A percentile compares a stretch with the other conserved stretches of the same genome.
These are phyloP conservation scores for Branchinecta lindahli DNA, from an alignment of 1,140 invertebrate genomes.

Conservation along the genomic window DNA sequence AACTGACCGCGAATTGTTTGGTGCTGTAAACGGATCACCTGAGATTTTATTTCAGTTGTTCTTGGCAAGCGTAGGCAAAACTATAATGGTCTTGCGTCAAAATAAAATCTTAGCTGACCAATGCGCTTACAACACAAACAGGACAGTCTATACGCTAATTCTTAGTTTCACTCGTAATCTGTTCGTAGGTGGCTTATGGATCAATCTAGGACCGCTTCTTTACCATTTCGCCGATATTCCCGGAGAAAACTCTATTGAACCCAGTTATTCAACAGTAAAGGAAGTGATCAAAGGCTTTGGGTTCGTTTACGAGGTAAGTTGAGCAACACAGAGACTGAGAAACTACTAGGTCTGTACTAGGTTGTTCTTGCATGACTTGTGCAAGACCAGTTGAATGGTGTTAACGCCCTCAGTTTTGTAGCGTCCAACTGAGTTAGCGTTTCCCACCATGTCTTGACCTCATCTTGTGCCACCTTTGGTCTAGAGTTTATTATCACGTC, in stretches of 20 bases:
- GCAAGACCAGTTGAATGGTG: background rate
- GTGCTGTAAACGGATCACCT: too few relatives aligned
- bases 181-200: slow-evolving; percentile 54
- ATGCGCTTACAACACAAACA: too few relatives aligned
- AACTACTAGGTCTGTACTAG: background rate
- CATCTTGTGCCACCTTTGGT: too few relatives aligned
- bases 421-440: too few relatives aligned
- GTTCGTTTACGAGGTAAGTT: slow-evolving; percentile 61
- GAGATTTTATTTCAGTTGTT: too few relatives aligned
- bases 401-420: background rate
- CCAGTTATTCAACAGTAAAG: slow-evolving; percentile 68
- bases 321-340: background rate
- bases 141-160: too few relatives aligned
- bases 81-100: too few relatives aligned
- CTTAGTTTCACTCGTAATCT: background rate
- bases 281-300: slow-evolving; percentile 69
- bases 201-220: slow-evolving; percentile 80
- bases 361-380: background rate
- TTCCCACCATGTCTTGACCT: too few relatives aligned
- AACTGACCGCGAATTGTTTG: too few relatives aligned
- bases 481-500: too few relatives aligned
- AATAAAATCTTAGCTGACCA: too few relatives aligned
- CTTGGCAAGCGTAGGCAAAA: too few relatives aligned
- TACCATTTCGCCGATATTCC: slow-evolving; percentile 73
- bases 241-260: slow-evolving; percentile 82